These are phyloP conservation scores for Hippopotamyrus pictus DNA, from an alignment of 2,797 vertebrate genomes.

Conservation along the genomic window DNA sequence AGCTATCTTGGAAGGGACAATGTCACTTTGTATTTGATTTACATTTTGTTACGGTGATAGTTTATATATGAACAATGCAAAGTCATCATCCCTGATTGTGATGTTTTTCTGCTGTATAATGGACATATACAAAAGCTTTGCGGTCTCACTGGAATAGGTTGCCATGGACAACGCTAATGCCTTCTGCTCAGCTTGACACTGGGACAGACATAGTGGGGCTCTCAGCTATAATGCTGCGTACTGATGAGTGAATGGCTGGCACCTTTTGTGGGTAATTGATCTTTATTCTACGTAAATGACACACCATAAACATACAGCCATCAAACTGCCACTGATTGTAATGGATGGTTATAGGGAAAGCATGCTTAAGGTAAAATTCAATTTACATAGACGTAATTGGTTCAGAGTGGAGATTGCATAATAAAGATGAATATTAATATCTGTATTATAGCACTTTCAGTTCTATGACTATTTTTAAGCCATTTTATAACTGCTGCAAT, in stretches of 20 bases:
- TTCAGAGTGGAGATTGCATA: neutral
- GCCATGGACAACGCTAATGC: slow-evolving; percentile 22
- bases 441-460: neutral
- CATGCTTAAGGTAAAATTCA: neutral
- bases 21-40: neutral
- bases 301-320: neutral
- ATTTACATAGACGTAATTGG: slow-evolving; percentile 1
- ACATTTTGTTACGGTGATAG: neutral
- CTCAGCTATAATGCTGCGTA: too few relatives aligned
- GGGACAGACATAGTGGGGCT: neutral
- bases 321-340: neutral
- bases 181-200: neutral
- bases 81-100: neutral
- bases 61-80: slow-evolving; percentile 1
- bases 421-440: neutral
- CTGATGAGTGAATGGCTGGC: neutral
- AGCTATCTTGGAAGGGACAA: neutral
- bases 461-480: neutral
- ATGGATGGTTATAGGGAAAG: neutral
- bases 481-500: neutral
- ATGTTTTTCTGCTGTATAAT: neutral
- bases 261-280: neutral
- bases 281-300: neutral
- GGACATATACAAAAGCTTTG: neutral
- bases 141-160: neutral